Percentiles rank a stretch among this genome's conserved stretches.
These are phyloP conservation scores for Pteronotus mesoamericanus DNA, from an alignment of 2,797 vertebrate species.

Conservation along the genomic window DNA sequence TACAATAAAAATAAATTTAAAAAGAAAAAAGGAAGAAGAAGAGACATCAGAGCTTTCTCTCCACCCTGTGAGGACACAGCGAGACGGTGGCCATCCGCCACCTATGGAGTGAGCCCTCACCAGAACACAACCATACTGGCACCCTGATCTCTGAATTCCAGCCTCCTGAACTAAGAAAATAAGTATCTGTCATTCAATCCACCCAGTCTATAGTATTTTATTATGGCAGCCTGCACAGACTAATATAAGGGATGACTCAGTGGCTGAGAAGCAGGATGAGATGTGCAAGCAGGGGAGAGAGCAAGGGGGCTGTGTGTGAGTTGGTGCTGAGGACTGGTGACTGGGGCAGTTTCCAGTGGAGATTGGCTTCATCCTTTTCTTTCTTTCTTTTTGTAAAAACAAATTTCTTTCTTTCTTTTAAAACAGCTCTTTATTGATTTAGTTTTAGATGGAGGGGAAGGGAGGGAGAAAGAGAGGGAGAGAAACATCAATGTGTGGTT, in stretches of 20 bases:
- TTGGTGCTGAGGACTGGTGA: rapidly evolving
- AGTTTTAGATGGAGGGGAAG: too few species aligned
- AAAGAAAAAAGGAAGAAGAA: not conserved
- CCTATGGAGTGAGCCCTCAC: not conserved
- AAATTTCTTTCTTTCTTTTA: too few species aligned
- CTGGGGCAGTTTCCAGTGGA: not conserved
- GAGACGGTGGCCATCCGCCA: not conserved
- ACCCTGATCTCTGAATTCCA: not conserved
- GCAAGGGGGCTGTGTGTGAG: rapidly evolving
- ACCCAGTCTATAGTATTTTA: not conserved
- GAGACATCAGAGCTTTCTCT: not conserved
- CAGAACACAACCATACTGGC: too few species aligned
- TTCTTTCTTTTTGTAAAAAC: too few species aligned
- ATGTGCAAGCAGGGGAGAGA: too few species aligned
- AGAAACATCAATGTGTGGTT: too few species aligned
- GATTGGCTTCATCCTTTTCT: not conserved
- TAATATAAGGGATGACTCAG: not conserved
- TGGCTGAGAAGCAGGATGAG: not conserved
- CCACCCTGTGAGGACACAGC: not conserved
- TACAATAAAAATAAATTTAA: not conserved
- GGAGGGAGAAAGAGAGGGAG: too few species aligned
- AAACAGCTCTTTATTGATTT: too few species aligned
- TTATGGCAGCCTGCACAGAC: not conserved
- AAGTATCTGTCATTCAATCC: not conserved
- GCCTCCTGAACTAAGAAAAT: not conserved